A percentile compares a stretch with the other conserved stretches of the same genome.
Conservation (phyloP, 2,888 invertebrate genomes). For the Oscheius onirici region DNA sequence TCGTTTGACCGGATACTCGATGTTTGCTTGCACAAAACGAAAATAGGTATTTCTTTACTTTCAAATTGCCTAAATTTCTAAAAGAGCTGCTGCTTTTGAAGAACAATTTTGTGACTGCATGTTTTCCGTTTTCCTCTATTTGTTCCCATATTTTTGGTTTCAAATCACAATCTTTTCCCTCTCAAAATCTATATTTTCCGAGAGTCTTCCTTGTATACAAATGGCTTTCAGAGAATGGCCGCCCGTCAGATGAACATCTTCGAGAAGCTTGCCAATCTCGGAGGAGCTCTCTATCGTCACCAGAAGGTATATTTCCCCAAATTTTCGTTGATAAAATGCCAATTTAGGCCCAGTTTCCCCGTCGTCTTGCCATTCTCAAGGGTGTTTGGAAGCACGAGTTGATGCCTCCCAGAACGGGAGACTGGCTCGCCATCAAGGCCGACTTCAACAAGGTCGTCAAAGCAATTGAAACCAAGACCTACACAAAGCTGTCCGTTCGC, state of each 20-base stretch:
- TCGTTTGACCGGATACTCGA: too few species aligned
- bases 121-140: too few species aligned
- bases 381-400: slow-evolving; percentile 92
- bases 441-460: slow-evolving; percentile 40
- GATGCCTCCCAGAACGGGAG: slow-evolving; percentile 85
- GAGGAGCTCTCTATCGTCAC: slow-evolving; percentile 62
- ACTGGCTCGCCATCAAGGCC: slow-evolving; percentile 78
- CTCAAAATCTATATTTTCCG: too few species aligned
- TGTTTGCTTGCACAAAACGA: too few species aligned
- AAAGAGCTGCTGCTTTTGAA: too few species aligned
- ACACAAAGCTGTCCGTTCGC: slow-evolving; percentile 50
- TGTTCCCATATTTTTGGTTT: too few species aligned
- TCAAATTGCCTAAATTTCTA: too few species aligned
- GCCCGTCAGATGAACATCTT: slow-evolving; percentile 57
- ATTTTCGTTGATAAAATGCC: background rate
- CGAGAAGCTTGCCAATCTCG: slow-evolving; percentile 62
- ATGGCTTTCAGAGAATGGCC: slow-evolving; percentile 43
- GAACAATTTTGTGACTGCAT: too few species aligned
- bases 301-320: slow-evolving; percentile 38
- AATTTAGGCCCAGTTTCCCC: slow-evolving; percentile 54
- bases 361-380: slow-evolving; percentile 72
- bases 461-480: slow-evolving; percentile 51
- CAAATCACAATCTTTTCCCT: too few species aligned
- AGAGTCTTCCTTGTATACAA: background rate
- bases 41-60: too few species aligned